Evolutionary conservation across 2,797 vertebrate genomes (phyloP).

Genomic region (Centroberyx gerrardi): DNA sequence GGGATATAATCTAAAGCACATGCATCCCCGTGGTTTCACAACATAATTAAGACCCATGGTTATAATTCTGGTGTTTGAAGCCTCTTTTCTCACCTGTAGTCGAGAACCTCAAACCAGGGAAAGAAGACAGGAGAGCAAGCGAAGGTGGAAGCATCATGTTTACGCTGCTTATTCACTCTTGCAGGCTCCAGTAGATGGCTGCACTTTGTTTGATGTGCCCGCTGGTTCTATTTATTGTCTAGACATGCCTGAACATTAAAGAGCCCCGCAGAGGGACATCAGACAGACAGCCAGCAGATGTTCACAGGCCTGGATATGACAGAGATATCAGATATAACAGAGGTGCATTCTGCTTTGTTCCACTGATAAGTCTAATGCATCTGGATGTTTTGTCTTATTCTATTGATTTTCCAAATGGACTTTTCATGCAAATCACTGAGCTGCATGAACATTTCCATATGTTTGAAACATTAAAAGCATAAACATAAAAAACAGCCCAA

Average conservation of each 20-base stretch:
- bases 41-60: not conserved
- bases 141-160: slow-evolving; percentile 13
- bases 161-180: slow-evolving; percentile 19
- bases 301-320: slow-evolving; percentile 21
- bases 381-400: slow-evolving; percentile 2
- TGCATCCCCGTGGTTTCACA: not conserved
- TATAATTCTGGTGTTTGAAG: not conserved
- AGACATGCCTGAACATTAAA: slow-evolving; percentile 41
- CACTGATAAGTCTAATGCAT: not conserved
- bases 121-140: not conserved
- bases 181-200: slow-evolving; percentile 18
- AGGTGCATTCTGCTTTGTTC: not conserved
- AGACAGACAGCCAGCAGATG: slow-evolving; percentile 46
- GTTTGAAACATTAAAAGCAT: no score
- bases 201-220: slow-evolving; percentile 46
- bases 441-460: no score
- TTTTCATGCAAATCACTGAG: no score
- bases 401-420: no score
- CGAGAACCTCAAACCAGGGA: not conserved
- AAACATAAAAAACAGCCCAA: no score
- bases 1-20: slow-evolving; percentile 17
- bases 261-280: slow-evolving; percentile 32
- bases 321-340: not conserved
- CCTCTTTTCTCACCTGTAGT: not conserved
- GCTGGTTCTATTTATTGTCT: slow-evolving; percentile 50